Evolutionary conservation across 2,797 vertebrate species (phyloP).

Genomic region (Rhinophrynus dorsalis): DNA sequence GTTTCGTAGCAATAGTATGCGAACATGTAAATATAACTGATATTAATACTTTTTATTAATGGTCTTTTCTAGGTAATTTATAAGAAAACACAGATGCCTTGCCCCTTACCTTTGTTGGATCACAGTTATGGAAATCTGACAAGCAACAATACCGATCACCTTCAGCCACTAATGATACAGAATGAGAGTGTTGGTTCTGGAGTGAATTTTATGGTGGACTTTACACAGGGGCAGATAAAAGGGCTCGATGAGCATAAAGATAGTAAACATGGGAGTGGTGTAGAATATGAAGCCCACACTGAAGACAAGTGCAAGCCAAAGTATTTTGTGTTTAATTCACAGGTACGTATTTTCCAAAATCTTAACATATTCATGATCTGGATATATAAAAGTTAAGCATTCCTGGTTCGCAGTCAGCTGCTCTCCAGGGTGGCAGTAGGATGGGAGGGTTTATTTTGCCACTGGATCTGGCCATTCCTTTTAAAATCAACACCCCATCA

Average conservation of each 20-base stretch:
- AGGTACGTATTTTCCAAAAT: constrained; percentile 69
- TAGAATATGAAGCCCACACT: constrained; percentile 71
- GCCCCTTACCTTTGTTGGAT: constrained; percentile 81
- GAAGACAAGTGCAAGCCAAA: constrained; percentile 87
- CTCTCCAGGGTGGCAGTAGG: too few relatives aligned
- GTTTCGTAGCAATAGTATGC: too few relatives aligned
- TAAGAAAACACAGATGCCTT: constrained; percentile 91
- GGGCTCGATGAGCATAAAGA: constrained; percentile 57
- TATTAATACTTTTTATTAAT: not conserved
- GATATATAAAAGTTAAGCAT: too few relatives aligned
- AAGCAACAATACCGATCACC: constrained; percentile 68
- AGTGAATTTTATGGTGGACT: constrained; percentile 80
- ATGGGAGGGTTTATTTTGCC: too few relatives aligned
- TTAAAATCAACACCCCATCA: too few relatives aligned
- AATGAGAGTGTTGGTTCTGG: constrained; percentile 66
- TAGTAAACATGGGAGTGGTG: constrained; percentile 55
- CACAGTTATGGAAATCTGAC: constrained; percentile 75
- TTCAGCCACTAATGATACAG: constrained; percentile 60
- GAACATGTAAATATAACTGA: not conserved
- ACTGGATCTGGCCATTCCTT: too few relatives aligned
- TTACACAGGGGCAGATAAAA: constrained; percentile 66
- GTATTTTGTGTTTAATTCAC: constrained; percentile 93
- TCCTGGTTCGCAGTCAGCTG: too few relatives aligned
- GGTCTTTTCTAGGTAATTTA: constrained; percentile 82
- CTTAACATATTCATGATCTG: too few relatives aligned